Percentiles rank a stretch among this genome's conserved stretches.
Conservation (phyloP, 2,113 vertebrate genomes). For the Canis aureus region DNA sequence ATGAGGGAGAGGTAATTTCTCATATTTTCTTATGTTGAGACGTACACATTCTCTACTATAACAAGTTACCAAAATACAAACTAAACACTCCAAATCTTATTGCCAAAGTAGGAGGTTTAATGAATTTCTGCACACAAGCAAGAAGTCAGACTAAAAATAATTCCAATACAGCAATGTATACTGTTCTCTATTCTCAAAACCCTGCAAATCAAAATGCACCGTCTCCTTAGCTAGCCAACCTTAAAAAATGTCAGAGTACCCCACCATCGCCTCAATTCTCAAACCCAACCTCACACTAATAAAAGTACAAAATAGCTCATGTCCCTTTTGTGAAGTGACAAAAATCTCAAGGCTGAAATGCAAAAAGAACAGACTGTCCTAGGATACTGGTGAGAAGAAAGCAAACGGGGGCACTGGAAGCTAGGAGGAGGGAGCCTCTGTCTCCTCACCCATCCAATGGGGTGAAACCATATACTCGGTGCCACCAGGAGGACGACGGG, state of each 20-base stretch:
- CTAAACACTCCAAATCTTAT: not conserved
- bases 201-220: not conserved
- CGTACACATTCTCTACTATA: rapidly evolving
- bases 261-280: not conserved
- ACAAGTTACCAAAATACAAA: not conserved
- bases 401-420: not conserved
- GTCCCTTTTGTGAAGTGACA: not conserved
- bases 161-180: not conserved
- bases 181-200: not conserved
- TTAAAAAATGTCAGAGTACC: not conserved
- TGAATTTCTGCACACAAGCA: not conserved
- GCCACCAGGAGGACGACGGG: rapidly evolving
- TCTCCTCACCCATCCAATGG: not conserved
- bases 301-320: rapidly evolving
- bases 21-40: not conserved
- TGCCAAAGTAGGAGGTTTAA: not conserved
- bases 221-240: not conserved
- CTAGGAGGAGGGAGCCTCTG: not conserved
- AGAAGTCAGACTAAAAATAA: not conserved
- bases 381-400: not conserved
- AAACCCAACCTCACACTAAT: not conserved
- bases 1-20: not conserved
- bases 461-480: too few relatives aligned
- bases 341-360: not conserved
- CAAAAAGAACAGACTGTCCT: not conserved